Conservation (phyloP, 2,797 vertebrate species). For the Arremon aurantiirostris region DNA sequence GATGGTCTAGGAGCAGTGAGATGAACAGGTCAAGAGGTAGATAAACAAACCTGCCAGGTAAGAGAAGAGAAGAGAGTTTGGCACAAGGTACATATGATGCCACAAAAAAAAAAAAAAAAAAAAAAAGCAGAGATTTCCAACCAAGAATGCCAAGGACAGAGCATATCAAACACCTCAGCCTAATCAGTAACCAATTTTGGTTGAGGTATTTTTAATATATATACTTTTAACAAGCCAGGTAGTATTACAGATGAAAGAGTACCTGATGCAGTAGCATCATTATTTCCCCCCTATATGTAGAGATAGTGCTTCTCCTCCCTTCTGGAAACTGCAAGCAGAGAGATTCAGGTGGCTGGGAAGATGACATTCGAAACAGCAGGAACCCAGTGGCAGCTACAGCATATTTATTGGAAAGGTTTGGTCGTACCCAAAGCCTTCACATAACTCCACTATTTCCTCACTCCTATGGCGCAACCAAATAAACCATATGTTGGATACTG, state of each 20-base stretch:
- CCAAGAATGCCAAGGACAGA: background rate
- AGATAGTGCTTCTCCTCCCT: background rate
- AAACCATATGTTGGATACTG: background rate
- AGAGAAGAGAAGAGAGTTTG: background rate
- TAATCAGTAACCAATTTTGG: background rate
- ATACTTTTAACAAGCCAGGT: background rate
- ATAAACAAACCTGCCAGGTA: background rate
- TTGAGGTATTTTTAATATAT: background rate
- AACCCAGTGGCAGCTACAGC: background rate
- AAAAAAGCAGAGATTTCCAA: background rate
- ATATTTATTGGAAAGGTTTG: background rate
- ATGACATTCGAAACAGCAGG: background rate
- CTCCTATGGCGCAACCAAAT: background rate
- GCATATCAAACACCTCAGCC: background rate
- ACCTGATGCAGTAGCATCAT: background rate
- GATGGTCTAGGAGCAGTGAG: background rate
- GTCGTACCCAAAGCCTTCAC: background rate
- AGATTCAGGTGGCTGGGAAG: background rate
- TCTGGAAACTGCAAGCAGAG: background rate
- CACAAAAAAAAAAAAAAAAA: background rate
- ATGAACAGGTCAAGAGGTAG: background rate
- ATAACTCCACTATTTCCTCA: background rate
- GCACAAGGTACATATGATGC: background rate
- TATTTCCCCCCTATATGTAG: background rate
- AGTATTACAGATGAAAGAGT: background rate